Base-by-base conservation (phyloP, 1,140 invertebrate genomes). In the Macrostomum lignano region DNA sequence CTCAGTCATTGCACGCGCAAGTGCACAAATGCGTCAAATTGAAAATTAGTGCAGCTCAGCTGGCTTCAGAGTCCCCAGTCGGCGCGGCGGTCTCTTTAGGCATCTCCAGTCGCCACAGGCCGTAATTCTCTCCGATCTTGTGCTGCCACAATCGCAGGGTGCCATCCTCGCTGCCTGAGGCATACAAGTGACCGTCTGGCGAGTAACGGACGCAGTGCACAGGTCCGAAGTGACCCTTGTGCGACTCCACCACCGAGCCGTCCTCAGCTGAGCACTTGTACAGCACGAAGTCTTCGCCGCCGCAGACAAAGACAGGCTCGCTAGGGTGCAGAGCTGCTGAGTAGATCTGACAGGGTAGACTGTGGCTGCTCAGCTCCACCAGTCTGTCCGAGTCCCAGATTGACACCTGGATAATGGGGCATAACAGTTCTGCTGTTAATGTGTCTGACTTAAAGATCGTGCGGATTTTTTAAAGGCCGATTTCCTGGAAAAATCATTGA, bases 191-290 rank as follows among this genome's bases (percentile, higher is more conserved):
- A 22, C 82, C 82, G 46, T 65, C 62, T 20, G 62, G 61, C 10
- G 62, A 64, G 59, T 88, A 93, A 38, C 75, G 67, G 14, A 88
- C 74, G 50, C 76, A 81, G 50, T 94, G 82, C 13, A 94, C 72
- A 7, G 81, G 81, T 3, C 82, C 82, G 63, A 93, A 93, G 58
- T 93, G 82, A 17, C 82, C 82, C 53, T 88, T 93, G 52, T 84
- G 91, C 3, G 78, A 86, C 63, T 93, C 82, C 76, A 88, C 67
- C 66, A 91, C 81, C 32, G 66, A 66, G 36, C 82, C 81, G 28
- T 72, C 76, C 25, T 69, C 67, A 45, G 76, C 91, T 53, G 93
- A 76, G 53, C 75, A 88, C 61, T 93, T 94, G 60, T 94, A 94
- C 62, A 94, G 77, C 54, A 84, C 88, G 39, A 91, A 73, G 58